Evolutionary conservation across 2,797 vertebrate genomes (phyloP), one percentile per base, ranked within the genome.

Genomic region (Periophthalmus magnuspinnatus): DNA sequence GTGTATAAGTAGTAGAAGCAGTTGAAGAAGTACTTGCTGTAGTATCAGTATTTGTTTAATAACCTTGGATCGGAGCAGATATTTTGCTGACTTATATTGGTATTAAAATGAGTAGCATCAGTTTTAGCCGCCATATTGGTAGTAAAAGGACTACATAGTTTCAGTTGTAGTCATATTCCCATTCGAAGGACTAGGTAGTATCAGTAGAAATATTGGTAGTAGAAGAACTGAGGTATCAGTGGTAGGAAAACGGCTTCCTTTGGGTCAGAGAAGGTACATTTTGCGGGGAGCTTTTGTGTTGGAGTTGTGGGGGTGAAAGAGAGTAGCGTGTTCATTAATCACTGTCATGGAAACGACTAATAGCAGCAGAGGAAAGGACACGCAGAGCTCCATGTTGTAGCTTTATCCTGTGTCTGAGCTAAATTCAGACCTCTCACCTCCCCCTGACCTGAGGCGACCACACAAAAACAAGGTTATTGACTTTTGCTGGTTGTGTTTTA

Each of bases 241-340:
- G 6, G 32, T 59, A 9, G 32, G 59, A 32, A 55, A 58, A 58
- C 32, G 32, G 14, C 16, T 17, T 60, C 58, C 58, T 60, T 36
- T 60, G 33, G 32, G 32, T 60, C 33, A 36, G 32, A 60, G 17
- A 19, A 36, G 16, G 33, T n/a, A 5, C 9, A 84, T 88, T 90
- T 70, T 89, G 90, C 86, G 72, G 50, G 76, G 60, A 62, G 74
- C 76, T 79, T 61, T 78, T 71, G 68, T 34, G 24, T 55, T 70
- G 65, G 47, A 76, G 73, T 69, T 82, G 68, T 41, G 36, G 81
- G 80, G 75, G 83, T 62, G 45, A 65, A 65, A 38, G 62, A 48
- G 41, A 70, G 73, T 61, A 82, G 77, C 45, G 83, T 71, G 81
- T 87, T 76, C 89, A 90, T 93, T 87, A 84, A 89, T 93, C 91